These are phyloP conservation scores for Vidua chalybeata DNA, from an alignment of 2,113 vertebrate genomes.

Conservation along the genomic window DNA sequence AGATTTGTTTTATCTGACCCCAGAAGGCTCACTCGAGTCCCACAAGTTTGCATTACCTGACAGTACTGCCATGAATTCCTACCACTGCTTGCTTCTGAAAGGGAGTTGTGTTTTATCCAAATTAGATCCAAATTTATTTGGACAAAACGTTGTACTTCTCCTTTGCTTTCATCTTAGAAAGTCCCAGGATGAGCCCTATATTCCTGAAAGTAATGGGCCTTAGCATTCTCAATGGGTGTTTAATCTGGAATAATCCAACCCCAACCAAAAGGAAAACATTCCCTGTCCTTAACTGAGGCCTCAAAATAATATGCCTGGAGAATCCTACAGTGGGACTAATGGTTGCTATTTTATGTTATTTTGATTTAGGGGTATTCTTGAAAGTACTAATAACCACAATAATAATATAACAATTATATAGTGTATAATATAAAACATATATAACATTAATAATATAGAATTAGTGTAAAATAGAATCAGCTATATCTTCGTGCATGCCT, in stretches of 20 bases:
- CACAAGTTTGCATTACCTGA: background rate
- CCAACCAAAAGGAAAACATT: background rate
- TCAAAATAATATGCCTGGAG: background rate
- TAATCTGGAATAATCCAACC: background rate
- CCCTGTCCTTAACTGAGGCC: background rate
- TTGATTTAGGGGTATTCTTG: background rate
- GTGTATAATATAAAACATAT: too few relatives aligned
- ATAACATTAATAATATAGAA: too few relatives aligned
- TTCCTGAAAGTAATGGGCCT: background rate
- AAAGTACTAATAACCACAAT: too few relatives aligned
- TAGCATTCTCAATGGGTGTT: background rate
- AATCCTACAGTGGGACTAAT: background rate
- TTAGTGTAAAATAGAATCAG: background rate
- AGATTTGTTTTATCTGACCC: background rate
- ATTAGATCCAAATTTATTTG: background rate
- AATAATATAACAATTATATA: too few relatives aligned
- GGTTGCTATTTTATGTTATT: background rate
- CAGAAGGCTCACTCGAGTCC: background rate
- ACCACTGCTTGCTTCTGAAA: background rate
- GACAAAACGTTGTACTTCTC: background rate
- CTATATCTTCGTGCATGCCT: background rate
- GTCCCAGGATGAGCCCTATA: too few relatives aligned
- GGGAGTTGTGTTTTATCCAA: background rate
- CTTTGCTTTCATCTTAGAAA: background rate
- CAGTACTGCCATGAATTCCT: background rate